Evolutionary conservation across 2,797 vertebrate species (phyloP), one percentile per base, ranked within the genome.

Genomic region (Labeo calbasu): DNA sequence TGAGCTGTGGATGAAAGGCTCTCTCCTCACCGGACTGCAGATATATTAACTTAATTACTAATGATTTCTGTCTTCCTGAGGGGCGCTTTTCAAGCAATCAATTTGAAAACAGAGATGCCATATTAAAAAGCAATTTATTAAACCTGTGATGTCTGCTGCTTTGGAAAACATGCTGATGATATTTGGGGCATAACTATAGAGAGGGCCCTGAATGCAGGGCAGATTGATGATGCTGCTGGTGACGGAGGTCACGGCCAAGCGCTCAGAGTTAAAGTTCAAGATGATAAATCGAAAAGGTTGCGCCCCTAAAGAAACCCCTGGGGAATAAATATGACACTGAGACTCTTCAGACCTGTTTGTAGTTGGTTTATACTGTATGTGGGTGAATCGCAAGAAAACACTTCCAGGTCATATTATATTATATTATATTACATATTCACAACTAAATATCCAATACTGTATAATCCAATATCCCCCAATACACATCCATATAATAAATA

Each of bases 1-100:
- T 87, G 84, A 82, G 81, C 17, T 46, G 65, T 71, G 77, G 84
- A 72, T 48, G 57, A 85, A 76, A 71, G 65, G 21, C 57, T 78
- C 32, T 50, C 61, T 65, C 50, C 51, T 48, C 21, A 84, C 40
- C 2, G 59, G 55, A 65, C 81, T 78, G 59, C 83, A 76, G 73
- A 84, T 48, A 59, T 59, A 82, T 79, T 81, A 85, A 85, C 76
- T 63, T 83, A 85, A 85, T 88, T 87, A 88, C 21, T 57, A 86
- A 86, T 80, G 79, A 88, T 88, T 48, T 55, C 65, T 59, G 17
- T 71, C 25, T 77, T 77, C 82, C 36, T 71, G 73, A 17, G 51
- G 40, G 75, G 65, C 19, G 13, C 65, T 55, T 71, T 82, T 76
- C 51, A 55, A 82, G 59, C 82, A 75, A 84, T 84, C 79, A 78